Percentiles rank a stretch among this genome's conserved stretches.
phyloP scores from a whole-genome alignment of 92 coral and sea anemone genomes.

The Zoanthus sansibaricus region DNA sequence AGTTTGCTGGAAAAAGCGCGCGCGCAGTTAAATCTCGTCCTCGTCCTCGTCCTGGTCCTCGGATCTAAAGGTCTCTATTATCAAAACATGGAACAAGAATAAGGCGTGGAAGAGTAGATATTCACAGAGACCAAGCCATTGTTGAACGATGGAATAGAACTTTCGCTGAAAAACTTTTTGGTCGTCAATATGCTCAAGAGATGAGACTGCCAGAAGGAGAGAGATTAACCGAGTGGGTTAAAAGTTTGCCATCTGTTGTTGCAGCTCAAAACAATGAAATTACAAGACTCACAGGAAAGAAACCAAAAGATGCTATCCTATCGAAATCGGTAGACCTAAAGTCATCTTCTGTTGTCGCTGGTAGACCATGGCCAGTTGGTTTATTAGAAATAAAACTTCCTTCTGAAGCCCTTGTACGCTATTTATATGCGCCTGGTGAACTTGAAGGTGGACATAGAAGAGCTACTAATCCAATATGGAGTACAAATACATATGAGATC shows the following conservation, averaged over 20 bases:
- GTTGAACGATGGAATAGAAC: conserved; percentile 37
- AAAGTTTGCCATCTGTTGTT: neutral
- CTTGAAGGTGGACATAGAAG: neutral
- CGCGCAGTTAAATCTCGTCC: no score
- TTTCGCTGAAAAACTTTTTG: neutral
- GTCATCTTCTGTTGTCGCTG: neutral
- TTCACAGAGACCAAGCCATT: conserved; percentile 23
- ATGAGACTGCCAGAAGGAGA: neutral
- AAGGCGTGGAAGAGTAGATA: neutral
- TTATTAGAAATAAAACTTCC: conserved; percentile 1
- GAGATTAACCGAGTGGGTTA: conserved; percentile 4
- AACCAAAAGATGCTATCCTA: conserved; percentile 12
- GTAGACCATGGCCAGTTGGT: neutral
- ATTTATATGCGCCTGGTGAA: neutral
- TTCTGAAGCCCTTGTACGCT: neutral
- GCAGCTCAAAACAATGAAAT: neutral
- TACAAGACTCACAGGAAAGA: neutral
- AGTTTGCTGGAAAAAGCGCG: no score
- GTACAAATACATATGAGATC: neutral
- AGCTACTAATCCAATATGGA: conserved; percentile 47
- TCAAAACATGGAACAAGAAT: neutral
- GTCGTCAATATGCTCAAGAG: conserved; percentile 31
- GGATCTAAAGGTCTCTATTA: no score
- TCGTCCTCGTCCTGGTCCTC: no score
- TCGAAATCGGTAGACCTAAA: neutral